phyloP scores from a whole-genome alignment of 37 sponge, comb jelly and placozoan genomes.

The Axinella damicornis region DNA sequence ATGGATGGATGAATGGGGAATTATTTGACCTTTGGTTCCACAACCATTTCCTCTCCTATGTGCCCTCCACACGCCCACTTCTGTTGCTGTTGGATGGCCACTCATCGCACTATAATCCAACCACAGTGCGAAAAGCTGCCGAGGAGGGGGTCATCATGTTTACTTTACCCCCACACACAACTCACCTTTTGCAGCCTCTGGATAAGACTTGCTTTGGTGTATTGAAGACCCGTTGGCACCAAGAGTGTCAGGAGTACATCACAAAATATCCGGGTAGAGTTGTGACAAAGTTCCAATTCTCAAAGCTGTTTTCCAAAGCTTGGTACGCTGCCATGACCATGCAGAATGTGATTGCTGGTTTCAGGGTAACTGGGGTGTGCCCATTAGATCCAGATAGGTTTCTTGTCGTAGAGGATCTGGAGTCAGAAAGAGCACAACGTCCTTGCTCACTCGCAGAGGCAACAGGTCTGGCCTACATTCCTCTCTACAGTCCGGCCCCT shows the following conservation, averaged over 20 bases:
- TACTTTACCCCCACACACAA: slow-evolving; percentile 72
- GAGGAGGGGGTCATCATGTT: slow-evolving; percentile 40
- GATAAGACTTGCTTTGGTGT: slow-evolving; percentile 62
- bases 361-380: slow-evolving; percentile 53
- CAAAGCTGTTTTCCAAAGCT: slow-evolving; percentile 23
- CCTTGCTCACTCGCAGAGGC: too few species aligned
- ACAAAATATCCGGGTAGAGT: slow-evolving; percentile 40
- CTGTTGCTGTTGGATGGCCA: slow-evolving; percentile 83
- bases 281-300: slow-evolving; percentile 29
- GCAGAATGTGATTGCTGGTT: slow-evolving; percentile 49
- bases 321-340: slow-evolving; percentile 57
- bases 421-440: too few species aligned
- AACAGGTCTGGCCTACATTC: too few species aligned
- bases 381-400: slow-evolving; percentile 39
- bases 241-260: slow-evolving; percentile 30
- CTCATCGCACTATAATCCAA: slow-evolving; percentile 61
- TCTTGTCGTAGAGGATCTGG: too few species aligned
- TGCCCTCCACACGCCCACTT: slow-evolving; percentile 39
- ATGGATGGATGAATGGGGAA: slow-evolving; percentile 55
- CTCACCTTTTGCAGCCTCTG: slow-evolving; percentile 75
- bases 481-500: too few species aligned
- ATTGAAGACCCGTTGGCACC: slow-evolving; percentile 48
- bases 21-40: slow-evolving; percentile 60
- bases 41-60: slow-evolving; percentile 40
- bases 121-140: slow-evolving; percentile 46